Base-by-base conservation (phyloP, 2,797 vertebrate genomes). In the Chelon labrosus region DNA sequence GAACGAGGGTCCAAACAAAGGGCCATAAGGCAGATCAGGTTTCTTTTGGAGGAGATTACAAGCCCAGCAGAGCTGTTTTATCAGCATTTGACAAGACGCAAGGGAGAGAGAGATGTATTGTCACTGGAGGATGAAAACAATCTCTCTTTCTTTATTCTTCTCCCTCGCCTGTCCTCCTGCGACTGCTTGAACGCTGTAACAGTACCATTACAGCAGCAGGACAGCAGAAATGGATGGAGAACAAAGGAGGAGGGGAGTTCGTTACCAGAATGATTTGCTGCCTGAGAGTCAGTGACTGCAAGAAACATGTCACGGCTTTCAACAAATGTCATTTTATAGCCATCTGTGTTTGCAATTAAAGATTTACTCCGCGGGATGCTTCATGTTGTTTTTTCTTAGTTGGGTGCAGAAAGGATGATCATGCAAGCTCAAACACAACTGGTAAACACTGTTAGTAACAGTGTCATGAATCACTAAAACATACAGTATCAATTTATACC, bases 1-100 rank as follows among this genome's bases (percentile, higher is more conserved):
- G 91, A 94, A 94, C 72, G 46, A 80, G 65, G 65, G 76, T 88
- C 86, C 77, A 80, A 85, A 91, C 84, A 91, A 90, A 79, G 67
- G 79, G 70, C 71, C 65, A 57, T 57, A 49, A 76, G 56, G 10
- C 70, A 65, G 86, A 87, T 94, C 65, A 6, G 70, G 84, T 92
- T 94, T 90, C 91, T 80, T 62, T 68, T 79, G 63, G 73, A 84
- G 68, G 73, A 77, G 79, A 70, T 87, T 57, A 73, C 59, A 35
- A 80, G 71, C 74, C 84, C 62, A 84, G 78, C 73, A 65, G 80
- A 79, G 76, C 84, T 35, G 79, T 80, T 84, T 73, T 62, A 81
- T 82, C 75, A 71, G 75, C n/a, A 60, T 74, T 38, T 66, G 66
- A 76, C 75, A 65, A 70, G 79, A 70, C 16, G 54, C 7, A 14